Evolutionary conservation across 2,113 vertebrate species (phyloP), one percentile per base, ranked within the genome.

Genomic region (Leptosomus discolor): DNA sequence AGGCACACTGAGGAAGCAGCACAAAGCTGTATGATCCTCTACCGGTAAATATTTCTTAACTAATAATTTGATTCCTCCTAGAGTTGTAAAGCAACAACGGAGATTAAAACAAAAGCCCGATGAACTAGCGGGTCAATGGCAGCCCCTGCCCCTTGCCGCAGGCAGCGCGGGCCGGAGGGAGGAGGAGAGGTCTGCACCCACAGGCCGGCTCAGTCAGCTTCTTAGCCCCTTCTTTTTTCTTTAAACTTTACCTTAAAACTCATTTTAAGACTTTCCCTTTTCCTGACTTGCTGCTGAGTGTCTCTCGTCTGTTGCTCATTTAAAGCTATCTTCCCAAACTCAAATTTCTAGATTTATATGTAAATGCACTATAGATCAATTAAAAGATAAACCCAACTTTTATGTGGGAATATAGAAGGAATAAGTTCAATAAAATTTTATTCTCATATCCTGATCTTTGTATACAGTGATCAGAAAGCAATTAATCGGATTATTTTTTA

Each of bases 351-450:
- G 94, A 94, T 96, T 96, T 97, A 69, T 96, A 96, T 96, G 96
- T 96, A 96, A 97, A 97, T 95, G 77, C 34, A 30, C 39, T 73
- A 46, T n/a, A 27, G 92, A 96, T 95, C 94, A 96, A 95, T 97
- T 97, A 96, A 97, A 97, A 97, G 96, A 97, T 97, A 96, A 95
- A 91, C 37, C 23, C 53, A 39, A 69, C 83, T 92, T 92, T 93
- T 89, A 60, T 91, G 80, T 78, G 77, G 61, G 67, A 58, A 64
- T 95, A 29, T 41, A 48, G 81, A 53, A 82, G 80, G 80, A 93
- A 85, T 91, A 70, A 95, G 74, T 51, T 87, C 76, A 75, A 41
- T 78, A 71, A 92, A 94, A 91, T 22, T 19, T 63, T 61, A 53
- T 81, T 85, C 81, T 81, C 65, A 19, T 64, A 89, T 61, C 73